phyloP scores from a whole-genome alignment of 2,888 invertebrate genomes.

The Tridacna gigas region DNA sequence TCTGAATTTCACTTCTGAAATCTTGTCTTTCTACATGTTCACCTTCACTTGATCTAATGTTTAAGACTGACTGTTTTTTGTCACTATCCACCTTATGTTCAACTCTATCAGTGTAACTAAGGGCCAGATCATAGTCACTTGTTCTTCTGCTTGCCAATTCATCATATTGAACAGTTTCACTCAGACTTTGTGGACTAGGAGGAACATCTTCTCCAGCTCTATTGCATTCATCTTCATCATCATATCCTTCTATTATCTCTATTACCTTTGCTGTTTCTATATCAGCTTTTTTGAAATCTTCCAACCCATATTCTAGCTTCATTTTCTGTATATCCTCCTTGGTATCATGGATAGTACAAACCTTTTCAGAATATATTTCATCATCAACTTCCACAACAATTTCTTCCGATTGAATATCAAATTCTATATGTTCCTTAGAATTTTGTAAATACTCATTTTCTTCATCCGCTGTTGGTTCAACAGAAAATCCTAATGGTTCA shows the following conservation, averaged over 20 bases:
- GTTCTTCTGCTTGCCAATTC: conserved; percentile 31
- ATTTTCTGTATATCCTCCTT: conserved; percentile 14
- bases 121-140: conserved; percentile 56
- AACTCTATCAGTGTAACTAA: conserved; percentile 51
- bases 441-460: conserved; percentile 59
- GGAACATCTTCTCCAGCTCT: conserved; percentile 32
- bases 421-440: conserved; percentile 23
- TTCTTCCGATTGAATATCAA: conserved; percentile 44
- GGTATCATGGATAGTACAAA: conserved; percentile 9
- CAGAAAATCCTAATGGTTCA: conserved; percentile 67
- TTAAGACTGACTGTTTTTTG: conserved; percentile 3
- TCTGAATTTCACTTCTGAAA: background rate
- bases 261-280: conserved; percentile 55
- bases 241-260: conserved; percentile 67
- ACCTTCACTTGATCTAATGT: background rate
- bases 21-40: background rate
- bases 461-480: conserved; percentile 54
- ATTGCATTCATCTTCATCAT: conserved; percentile 41
- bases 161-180: conserved; percentile 53
- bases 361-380: conserved; percentile 31
- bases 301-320: conserved; percentile 6
- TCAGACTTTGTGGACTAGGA: conserved; percentile 39
- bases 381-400: conserved; percentile 31
- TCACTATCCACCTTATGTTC: conserved; percentile 42
- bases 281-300: background rate